A percentile compares a stretch with the other conserved stretches of the same genome.
Evolutionary conservation across 2,888 invertebrate species (phyloP).

Genomic region (Drosophila engyochracea): DNA sequence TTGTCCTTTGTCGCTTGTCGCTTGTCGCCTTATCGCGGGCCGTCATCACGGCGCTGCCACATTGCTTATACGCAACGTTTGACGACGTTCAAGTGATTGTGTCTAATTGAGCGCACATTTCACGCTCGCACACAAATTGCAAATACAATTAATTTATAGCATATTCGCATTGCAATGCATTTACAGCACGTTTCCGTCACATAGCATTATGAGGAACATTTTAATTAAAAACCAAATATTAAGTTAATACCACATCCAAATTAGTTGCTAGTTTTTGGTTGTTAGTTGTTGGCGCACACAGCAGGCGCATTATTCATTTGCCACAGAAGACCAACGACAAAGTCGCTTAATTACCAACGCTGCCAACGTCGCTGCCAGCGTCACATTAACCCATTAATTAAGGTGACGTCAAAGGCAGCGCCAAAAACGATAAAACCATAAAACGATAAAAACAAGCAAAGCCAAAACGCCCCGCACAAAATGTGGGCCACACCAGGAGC

Average conservation of each 20-base stretch:
- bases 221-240: constrained; percentile 73
- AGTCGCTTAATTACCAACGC: constrained; percentile 77
- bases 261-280: constrained; percentile 53
- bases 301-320: constrained; percentile 76
- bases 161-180: constrained; percentile 58
- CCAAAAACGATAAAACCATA: constrained; percentile 75
- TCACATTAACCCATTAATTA: constrained; percentile 81
- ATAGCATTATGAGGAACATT: constrained; percentile 37
- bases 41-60: constrained; percentile 75
- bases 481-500: constrained; percentile 26
- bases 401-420: constrained; percentile 78
- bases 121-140: constrained; percentile 53
- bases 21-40: constrained; percentile 59
- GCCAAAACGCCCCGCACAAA: constrained; percentile 30
- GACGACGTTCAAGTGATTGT: constrained; percentile 56
- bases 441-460: constrained; percentile 56
- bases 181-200: constrained; percentile 29
- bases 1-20: constrained; percentile 29
- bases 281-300: constrained; percentile 23
- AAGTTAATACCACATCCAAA: constrained; percentile 72
- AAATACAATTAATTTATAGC: constrained; percentile 73
- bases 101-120: constrained; percentile 63
- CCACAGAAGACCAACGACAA: constrained; percentile 76
- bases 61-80: constrained; percentile 75
- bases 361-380: constrained; percentile 58